Conservation (phyloP, 2,888 invertebrate genomes). For the Drosophila mimetica region DNA sequence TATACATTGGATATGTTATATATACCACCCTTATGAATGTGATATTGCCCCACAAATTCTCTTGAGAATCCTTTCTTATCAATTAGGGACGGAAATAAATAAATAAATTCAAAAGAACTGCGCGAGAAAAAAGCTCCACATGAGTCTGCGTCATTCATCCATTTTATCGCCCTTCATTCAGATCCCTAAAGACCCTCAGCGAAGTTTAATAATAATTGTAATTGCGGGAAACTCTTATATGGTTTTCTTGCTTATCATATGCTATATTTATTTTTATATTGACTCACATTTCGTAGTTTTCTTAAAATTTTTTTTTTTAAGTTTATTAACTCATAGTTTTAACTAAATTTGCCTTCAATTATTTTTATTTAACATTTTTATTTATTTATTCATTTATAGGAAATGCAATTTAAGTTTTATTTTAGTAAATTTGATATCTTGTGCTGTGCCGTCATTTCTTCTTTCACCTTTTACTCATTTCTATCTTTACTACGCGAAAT, state of each 20-base stretch:
- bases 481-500: background rate
- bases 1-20: background rate
- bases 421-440: too few relatives aligned
- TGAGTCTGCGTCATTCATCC: background rate
- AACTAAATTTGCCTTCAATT: too few relatives aligned
- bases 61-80: conserved; percentile 7
- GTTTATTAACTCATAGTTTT: background rate
- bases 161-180: conserved; percentile 4
- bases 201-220: background rate
- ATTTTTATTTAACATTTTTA: too few relatives aligned
- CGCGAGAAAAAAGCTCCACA: background rate
- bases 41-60: conserved; percentile 11
- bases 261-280: background rate
- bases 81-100: background rate
- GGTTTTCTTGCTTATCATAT: background rate
- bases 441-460: too few relatives aligned
- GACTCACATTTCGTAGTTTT: background rate
- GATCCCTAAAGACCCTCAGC: background rate
- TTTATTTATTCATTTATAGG: too few relatives aligned
- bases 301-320: background rate
- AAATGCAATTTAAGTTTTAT: too few relatives aligned
- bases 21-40: conserved; percentile 8
- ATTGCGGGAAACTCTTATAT: background rate
- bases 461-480: background rate
- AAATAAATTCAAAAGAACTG: background rate